Evolutionary conservation across 2,113 vertebrate species (phyloP), one percentile per base, ranked within the genome.

Genomic region (Australoheros scitulus): DNA sequence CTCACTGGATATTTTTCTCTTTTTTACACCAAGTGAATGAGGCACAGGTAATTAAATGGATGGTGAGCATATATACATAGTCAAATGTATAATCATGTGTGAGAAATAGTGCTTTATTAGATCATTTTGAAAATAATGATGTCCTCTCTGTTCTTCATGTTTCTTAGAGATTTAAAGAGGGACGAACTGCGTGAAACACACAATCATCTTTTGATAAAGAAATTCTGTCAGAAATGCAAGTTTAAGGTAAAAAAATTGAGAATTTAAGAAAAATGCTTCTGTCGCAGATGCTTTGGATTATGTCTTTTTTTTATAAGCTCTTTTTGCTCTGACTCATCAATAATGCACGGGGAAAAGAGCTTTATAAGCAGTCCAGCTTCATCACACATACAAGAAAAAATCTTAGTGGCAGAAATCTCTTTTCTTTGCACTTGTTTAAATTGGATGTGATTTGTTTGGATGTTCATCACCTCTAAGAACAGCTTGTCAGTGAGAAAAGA

Each of bases 241-340:
- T 57, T 34, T n/a, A 47, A 65, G 29, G 22, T 34, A 22, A 50
- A 29, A 29, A 56, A 61, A 65, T 34, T 58, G 7, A 83, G 10
- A 64, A 41, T 5, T 68, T 29, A 36, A 79, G 24, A 50, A 36
- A 57, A 77, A 75, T 52, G 36, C 32, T 32, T 81, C 24, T 17
- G 22, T 22, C 15, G 29, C 22, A 75, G 47, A 79, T 32, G 11
- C 64, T 70, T 75, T 61, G 36, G 13, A 47, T 79, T 76, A 7
- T 61, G 43, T 38, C 41, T 65, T 32, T 75, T n/a, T 56, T 65
- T 32, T n/a, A 47, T 65, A 2, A 18, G 14, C 56, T 79, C 11
- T 83, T 76, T 60, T 60, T 80, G 60, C 77, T 68, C 11, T 29
- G 65, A 38, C 36, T 77, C 50, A 78, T 82, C 59, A 78, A 76